Evolutionary conservation across 1,140 invertebrate species (phyloP).

Genomic region (Lucilia cuprina): DNA sequence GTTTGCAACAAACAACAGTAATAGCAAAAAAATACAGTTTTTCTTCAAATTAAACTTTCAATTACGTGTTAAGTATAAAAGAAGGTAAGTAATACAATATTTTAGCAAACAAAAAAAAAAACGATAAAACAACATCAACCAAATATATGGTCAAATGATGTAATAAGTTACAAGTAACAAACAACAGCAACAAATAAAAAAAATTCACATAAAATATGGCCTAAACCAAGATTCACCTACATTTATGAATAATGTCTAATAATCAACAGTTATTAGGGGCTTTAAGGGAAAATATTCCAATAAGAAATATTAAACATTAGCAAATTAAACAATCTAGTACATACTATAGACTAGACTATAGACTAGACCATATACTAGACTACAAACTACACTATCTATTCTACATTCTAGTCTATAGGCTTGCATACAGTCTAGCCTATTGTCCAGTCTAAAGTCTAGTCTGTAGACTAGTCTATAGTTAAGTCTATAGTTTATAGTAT

Average conservation of each 20-base stretch:
- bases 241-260: neutral
- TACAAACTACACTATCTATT: too few relatives aligned
- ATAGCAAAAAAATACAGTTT: neutral
- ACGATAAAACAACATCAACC: neutral
- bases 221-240: neutral
- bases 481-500: too few relatives aligned
- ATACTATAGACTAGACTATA: too few relatives aligned
- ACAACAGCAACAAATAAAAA: neutral
- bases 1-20: neutral
- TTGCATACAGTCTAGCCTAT: too few relatives aligned
- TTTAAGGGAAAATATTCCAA: too few relatives aligned
- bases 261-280: too few relatives aligned
- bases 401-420: too few relatives aligned
- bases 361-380: too few relatives aligned
- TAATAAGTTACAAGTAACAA: neutral
- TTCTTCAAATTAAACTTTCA: neutral
- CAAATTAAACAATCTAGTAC: too few relatives aligned
- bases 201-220: neutral
- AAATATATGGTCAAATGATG: constrained; percentile 2
- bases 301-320: too few relatives aligned
- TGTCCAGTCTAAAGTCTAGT: too few relatives aligned
- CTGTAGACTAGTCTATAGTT: too few relatives aligned
- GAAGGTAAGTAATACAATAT: neutral
- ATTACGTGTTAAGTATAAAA: neutral
- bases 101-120: neutral